A percentile compares a stretch with the other conserved stretches of the same genome.
phyloP scores from a whole-genome alignment of 2,888 invertebrate species.

The Brachyopa scutellaris region DNA sequence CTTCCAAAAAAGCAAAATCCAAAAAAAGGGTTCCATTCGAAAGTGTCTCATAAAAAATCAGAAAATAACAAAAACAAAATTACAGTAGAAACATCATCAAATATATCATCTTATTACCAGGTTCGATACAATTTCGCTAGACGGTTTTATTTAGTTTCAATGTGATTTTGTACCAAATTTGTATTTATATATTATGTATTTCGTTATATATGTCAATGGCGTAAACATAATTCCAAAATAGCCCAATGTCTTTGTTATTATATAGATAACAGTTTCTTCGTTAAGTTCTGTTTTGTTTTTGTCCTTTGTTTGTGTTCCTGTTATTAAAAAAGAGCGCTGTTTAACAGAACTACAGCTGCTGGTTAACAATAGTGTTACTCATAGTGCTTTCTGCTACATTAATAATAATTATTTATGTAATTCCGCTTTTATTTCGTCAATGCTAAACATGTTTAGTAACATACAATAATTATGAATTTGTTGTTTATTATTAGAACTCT shows the following conservation, averaged over 20 bases:
- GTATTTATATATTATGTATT: conserved; percentile 15
- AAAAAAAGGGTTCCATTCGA: conserved; percentile 41
- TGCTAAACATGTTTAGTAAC: conserved; percentile 31
- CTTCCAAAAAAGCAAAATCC: conserved; percentile 34
- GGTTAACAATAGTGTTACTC: conserved; percentile 8
- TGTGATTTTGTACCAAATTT: conserved; percentile 53
- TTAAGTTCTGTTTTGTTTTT: conserved; percentile 11
- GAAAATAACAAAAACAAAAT: conserved; percentile 26
- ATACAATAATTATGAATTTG: too few species aligned
- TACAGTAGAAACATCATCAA: conserved; percentile 47
- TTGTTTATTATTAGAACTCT: neutral
- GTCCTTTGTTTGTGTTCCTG: conserved; percentile 1
- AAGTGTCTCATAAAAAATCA: conserved; percentile 52
- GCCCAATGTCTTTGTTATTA: conserved; percentile 18
- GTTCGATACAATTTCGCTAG: conserved; percentile 56
- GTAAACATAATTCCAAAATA: conserved; percentile 15
- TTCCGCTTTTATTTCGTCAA: conserved; percentile 28
- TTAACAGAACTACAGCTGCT: conserved; percentile 25
- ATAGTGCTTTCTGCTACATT: conserved; percentile 34
- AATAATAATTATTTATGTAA: conserved; percentile 10
- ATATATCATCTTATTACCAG: conserved; percentile 46
- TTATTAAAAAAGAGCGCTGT: conserved; percentile 15
- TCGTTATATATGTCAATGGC: conserved; percentile 33
- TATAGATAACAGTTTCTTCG: neutral
- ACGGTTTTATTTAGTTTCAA: conserved; percentile 52